phyloP scores from a whole-genome alignment of 2,888 invertebrate species.

The Microchrysa polita region DNA sequence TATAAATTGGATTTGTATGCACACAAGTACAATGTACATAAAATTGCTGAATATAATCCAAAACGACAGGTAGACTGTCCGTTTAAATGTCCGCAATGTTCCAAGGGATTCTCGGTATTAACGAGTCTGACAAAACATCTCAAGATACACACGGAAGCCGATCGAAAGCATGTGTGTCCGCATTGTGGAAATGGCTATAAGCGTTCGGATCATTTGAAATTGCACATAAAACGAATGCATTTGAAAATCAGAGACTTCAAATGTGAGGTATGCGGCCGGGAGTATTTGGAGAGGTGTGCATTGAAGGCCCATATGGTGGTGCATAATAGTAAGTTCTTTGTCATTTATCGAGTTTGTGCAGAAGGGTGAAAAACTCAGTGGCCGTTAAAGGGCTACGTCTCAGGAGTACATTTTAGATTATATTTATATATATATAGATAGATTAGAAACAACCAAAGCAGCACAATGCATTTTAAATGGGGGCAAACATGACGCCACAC shows the following conservation, averaged over 20 bases:
- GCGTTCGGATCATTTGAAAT: slow-evolving; percentile 36
- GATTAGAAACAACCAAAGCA: too few relatives aligned
- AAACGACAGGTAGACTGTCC: slow-evolving; percentile 10
- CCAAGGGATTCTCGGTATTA: slow-evolving; percentile 23
- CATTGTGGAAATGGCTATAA: slow-evolving; percentile 30
- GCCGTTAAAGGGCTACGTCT: too few relatives aligned
- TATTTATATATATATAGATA: too few relatives aligned
- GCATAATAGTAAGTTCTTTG: slow-evolving; percentile 33
- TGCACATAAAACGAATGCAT: slow-evolving; percentile 42
- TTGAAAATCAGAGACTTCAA: slow-evolving; percentile 29
- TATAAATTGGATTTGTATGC: slow-evolving; percentile 47
- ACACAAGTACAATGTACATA: slow-evolving; percentile 48
- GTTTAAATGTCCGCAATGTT: slow-evolving; percentile 25
- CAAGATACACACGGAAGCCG: slow-evolving; percentile 18
- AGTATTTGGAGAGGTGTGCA: slow-evolving; percentile 26
- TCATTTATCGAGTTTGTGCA: too few relatives aligned
- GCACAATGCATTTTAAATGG: too few relatives aligned
- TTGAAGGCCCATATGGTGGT: slow-evolving; percentile 27
- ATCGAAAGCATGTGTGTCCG: slow-evolving; percentile 30
- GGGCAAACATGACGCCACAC: too few relatives aligned
- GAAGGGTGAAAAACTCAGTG: too few relatives aligned
- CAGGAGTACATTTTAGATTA: too few relatives aligned
- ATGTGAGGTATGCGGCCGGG: slow-evolving; percentile 34
- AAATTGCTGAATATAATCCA: slow-evolving; percentile 32
- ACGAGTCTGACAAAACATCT: slow-evolving; percentile 12